Conservation (phyloP, 1,140 invertebrate genomes). For the Pseudomyrmex pallidus region DNA sequence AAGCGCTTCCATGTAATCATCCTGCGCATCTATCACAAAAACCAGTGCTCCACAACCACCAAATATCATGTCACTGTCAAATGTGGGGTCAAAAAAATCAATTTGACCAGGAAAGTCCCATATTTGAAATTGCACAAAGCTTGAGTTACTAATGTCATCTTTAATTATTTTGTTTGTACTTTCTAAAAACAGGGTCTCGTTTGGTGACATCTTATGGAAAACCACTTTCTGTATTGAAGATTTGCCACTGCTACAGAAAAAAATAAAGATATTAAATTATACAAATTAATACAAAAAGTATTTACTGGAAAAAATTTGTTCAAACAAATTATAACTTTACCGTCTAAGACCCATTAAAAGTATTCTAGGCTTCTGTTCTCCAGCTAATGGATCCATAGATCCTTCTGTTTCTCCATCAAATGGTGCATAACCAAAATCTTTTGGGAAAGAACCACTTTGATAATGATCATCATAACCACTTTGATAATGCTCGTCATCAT, state of each 20-base stretch:
- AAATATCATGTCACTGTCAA: constrained; percentile 98
- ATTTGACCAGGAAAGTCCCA: constrained; percentile 99
- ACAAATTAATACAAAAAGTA: neutral
- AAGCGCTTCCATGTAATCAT: constrained; percentile 98
- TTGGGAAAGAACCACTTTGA: constrained; percentile 92
- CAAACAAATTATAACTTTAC: constrained; percentile 83
- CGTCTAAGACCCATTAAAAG: constrained; percentile 97
- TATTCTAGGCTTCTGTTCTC: constrained; percentile 95
- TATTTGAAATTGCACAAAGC: constrained; percentile 99
- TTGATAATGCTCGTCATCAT: constrained; percentile 84
- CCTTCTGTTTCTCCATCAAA: constrained; percentile 92
- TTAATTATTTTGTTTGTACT: constrained; percentile 99
- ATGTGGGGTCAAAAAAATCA: constrained; percentile 98
- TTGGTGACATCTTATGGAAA: constrained; percentile 99
- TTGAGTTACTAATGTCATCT: constrained; percentile 98
- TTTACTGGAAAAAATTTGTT: neutral
- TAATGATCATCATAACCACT: constrained; percentile 87
- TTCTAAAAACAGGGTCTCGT: constrained; percentile 99
- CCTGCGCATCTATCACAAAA: constrained; percentile 99
- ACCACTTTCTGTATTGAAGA: constrained; percentile 99
- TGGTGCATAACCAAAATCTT: constrained; percentile 96
- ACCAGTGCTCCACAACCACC: constrained; percentile 97
- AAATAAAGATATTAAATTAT: constrained; percentile 67
- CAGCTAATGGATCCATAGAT: constrained; percentile 86
- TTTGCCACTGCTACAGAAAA: constrained; percentile 95